Conservation (phyloP, 2,797 vertebrate species). For the Ciconia nigra region DNA sequence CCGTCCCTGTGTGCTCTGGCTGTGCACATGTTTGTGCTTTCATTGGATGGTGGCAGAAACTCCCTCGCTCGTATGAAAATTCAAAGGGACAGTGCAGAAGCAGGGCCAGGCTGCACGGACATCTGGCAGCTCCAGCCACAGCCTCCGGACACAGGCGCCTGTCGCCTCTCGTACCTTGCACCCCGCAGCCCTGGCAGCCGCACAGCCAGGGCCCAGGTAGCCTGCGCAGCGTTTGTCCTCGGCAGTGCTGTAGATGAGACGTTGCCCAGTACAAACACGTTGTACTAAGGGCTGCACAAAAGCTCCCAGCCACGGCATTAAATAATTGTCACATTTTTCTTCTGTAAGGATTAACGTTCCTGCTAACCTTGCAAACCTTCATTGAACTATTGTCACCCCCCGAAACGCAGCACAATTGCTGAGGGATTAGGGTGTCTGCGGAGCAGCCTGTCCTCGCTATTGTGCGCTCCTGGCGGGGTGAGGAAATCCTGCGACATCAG, state of each 20-base stretch:
- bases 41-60: not conserved
- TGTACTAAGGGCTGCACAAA: not conserved
- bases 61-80: not conserved
- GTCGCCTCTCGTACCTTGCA: fast-evolving
- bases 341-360: constrained; percentile 72
- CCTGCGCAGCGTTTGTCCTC: not conserved
- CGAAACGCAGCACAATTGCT: constrained; percentile 68
- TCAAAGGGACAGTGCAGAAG: not conserved
- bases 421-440: constrained; percentile 77
- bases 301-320: constrained; percentile 43
- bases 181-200: not conserved
- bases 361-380: constrained; percentile 74
- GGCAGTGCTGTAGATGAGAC: not conserved
- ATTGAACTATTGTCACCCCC: constrained; percentile 66
- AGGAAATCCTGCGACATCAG: constrained; percentile 66
- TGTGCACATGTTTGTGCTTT: not conserved
- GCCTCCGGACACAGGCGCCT: fast-evolving
- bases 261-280: constrained; percentile 13
- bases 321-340: constrained; percentile 69
- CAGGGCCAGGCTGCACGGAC: not conserved
- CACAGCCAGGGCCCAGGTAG: not conserved
- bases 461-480: constrained; percentile 57
- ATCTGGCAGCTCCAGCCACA: not conserved
- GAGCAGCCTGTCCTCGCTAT: constrained; percentile 72
- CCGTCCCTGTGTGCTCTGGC: not conserved